Evolutionary conservation across 2,888 invertebrate genomes (phyloP), one percentile per base, ranked within the genome.

Genomic region (Nemoura dubitans): DNA sequence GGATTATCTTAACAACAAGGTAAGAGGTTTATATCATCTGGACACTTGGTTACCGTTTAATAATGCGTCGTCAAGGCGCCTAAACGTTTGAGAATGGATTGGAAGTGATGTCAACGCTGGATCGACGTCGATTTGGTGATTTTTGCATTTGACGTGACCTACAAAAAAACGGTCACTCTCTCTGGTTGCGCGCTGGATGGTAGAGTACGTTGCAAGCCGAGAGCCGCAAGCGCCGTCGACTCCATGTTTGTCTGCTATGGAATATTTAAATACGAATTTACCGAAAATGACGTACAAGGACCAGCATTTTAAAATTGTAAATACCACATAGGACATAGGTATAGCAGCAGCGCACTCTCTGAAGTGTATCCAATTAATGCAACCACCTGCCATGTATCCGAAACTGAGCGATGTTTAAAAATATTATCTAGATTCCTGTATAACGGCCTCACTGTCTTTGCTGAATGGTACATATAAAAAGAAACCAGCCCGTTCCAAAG

Each of bases 91-190:
- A n/a, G n/a, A 36, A 10, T 36, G 36, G 36, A 6, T 36, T 36
- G 36, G 3, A 6, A 21, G 59, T 10, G 59, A 21, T 59, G 3
- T 59, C 14, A 21, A 59, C 59, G 59, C 14, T 21, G 59, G 59
- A 10, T 59, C 21, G 59, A 10, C 59, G 59, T 59, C 59, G 59
- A 21, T 21, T 36, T 21, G 21, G 59, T 59, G 59, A 21, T 59
- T 59, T 36, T 59, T 21, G 59, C 59, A 21, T 59, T 1, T 6
- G 59, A 21, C 16, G 59, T 59, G 59, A 59, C 59, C 59, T 59
- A 59, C 59, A 59, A 59, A 59, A 59, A 59, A 59, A 59, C 59
- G 21, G 59, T 59, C 59, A 59, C 59, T 59, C 59, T 59, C 59
- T 59, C 59, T 59, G 59, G 59, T 59, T 59, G 59, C 21, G 10